Base-by-base conservation (phyloP, 2,888 invertebrate species). In the Tinea trinotella region DNA sequence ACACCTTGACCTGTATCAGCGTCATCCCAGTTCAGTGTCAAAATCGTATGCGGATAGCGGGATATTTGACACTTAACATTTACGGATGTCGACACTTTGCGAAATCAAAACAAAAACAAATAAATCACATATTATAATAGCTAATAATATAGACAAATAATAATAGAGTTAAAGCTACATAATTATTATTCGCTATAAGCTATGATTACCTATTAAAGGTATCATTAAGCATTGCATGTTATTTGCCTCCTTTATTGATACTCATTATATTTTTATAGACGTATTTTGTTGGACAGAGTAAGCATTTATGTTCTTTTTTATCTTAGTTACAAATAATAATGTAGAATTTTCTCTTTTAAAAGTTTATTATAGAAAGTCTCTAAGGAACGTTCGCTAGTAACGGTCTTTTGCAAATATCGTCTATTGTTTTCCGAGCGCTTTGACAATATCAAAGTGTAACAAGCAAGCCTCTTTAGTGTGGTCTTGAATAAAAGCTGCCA, bases 1-100 rank as follows among this genome's bases (percentile, higher is more conserved):
- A 55, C 66, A 74, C 71, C 71, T 74, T 76, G 72, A 67, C 65
- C 56, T 48, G 19, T 63, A 54, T 58, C 53, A 53, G 15, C 30
- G 34, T 52, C 35, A 20, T 24, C 53, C 22, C 35, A 1, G 36
- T 53, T 40, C 40, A 35, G 20, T 40, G 53, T 56, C 61, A 56
- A 62, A n/a, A 68, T 64, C 59, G 59, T 60, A 65, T 62, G 61
- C 59, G 60, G 58, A 57, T 61, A 65, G 61, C 59, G 64, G 65
- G 56, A 52, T 63, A 67, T 62, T 61, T 63, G 65, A 15, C 12
- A 22, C 5, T 24, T 50, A 50, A 50, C 15, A 19, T 48, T 3
- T n/a, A 18, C 17, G 48, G 12, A 20, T 50, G 50, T n/a, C 50
- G 20, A 50, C 24, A 13, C 13, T 19, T 50, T 50, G 18, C 1